A percentile compares a stretch with the other conserved stretches of the same genome.
These are phyloP conservation scores for Epinotia brunnichana DNA, from an alignment of 2,888 invertebrate genomes.

Conservation along the genomic window DNA sequence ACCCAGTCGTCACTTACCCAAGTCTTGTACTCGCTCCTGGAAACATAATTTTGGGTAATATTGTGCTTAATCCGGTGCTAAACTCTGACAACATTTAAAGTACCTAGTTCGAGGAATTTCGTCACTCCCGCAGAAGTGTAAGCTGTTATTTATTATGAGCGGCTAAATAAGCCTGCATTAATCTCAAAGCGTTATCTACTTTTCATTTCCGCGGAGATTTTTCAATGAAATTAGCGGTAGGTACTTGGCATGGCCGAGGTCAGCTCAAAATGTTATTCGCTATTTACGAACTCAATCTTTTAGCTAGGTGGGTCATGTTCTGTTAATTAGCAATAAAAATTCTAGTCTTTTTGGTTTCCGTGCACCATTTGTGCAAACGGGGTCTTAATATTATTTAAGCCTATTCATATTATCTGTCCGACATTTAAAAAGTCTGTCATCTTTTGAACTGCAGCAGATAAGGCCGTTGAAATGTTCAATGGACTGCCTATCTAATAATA, in stretches of 20 bases:
- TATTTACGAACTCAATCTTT: slow-evolving; percentile 4
- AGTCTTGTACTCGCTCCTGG: slow-evolving; percentile 58
- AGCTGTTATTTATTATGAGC: slow-evolving; percentile 42
- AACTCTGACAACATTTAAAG: slow-evolving; percentile 34
- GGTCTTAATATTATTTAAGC: no score
- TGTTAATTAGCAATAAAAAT: not conserved
- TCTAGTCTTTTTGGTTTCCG: not conserved
- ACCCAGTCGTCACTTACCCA: slow-evolving; percentile 59
- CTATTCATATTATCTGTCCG: no score
- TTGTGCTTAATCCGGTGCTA: slow-evolving; percentile 33
- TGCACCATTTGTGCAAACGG: no score
- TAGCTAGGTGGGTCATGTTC: not conserved
- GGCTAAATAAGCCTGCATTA: slow-evolving; percentile 42
- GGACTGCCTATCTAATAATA: no score
- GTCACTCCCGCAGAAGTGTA: slow-evolving; percentile 34
- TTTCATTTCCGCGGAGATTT: slow-evolving; percentile 41
- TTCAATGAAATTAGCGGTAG: slow-evolving; percentile 32
- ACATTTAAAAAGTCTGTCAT: no score
- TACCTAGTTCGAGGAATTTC: slow-evolving; percentile 30
- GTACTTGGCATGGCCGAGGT: slow-evolving; percentile 7
- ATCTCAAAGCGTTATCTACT: slow-evolving; percentile 43
- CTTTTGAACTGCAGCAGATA: no score
- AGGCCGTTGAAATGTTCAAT: no score
- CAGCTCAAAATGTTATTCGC: not conserved
- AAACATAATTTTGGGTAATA: slow-evolving; percentile 47